A percentile compares a stretch with the other conserved stretches of the same genome.
Evolutionary conservation across 1,140 invertebrate species (phyloP).

Genomic region (Mycetomoellerius zeteki): DNA sequence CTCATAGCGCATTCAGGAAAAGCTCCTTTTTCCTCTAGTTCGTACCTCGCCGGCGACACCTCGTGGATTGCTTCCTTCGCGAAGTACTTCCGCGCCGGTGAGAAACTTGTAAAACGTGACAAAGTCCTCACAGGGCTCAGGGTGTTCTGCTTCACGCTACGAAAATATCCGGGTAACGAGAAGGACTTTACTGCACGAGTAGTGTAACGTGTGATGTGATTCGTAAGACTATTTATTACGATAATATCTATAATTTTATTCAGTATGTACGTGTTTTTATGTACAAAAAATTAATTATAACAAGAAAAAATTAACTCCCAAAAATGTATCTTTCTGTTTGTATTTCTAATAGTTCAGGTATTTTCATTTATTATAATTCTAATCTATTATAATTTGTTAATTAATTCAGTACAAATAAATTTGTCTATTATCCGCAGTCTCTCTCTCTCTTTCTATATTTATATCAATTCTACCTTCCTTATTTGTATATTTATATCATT

Average conservation of each 20-base stretch:
- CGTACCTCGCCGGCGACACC: constrained; percentile 17
- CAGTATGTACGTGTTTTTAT: neutral
- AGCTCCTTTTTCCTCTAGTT: constrained; percentile 59
- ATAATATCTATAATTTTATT: neutral
- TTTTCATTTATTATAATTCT: neutral
- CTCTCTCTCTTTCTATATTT: neutral
- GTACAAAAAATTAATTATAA: too few relatives aligned
- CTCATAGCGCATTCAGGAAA: constrained; percentile 65
- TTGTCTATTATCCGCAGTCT: neutral
- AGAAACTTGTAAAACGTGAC: constrained; percentile 69
- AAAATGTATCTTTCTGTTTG: neutral
- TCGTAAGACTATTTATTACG: neutral
- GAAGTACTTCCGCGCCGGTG: constrained; percentile 47
- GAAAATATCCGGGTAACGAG: constrained; percentile 53
- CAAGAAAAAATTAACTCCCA: neutral
- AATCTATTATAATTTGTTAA: neutral
- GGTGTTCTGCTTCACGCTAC: neutral
- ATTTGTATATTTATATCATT: neutral
- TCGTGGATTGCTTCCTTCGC: constrained; percentile 60
- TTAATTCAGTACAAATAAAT: neutral
- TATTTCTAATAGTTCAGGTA: neutral
- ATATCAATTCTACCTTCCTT: neutral
- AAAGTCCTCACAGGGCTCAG: constrained; percentile 38
- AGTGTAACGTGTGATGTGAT: neutral
- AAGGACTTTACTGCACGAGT: constrained; percentile 1